Evolutionary conservation across 53 echinoderm and acorn worm species (phyloP).

Genomic region (Actinopyga echinites): DNA sequence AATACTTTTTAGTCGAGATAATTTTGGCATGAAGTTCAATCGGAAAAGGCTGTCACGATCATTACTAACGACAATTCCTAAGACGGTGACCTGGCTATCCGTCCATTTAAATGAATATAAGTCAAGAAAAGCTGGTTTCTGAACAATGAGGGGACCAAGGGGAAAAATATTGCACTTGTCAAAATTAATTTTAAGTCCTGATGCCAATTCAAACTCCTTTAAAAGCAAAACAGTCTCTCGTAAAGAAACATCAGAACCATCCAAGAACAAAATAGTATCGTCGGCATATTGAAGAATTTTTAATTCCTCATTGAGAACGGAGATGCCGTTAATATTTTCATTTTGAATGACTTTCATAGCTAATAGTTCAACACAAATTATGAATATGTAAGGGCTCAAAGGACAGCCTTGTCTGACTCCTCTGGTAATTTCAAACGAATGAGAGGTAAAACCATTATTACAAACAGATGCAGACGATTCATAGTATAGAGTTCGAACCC

Average conservation of each 20-base stretch:
- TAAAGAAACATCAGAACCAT: neutral
- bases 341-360: neutral
- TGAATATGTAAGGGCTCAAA: neutral
- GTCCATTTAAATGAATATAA: neutral
- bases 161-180: neutral
- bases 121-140: neutral
- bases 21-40: neutral
- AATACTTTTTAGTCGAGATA: neutral
- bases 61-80: neutral
- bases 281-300: neutral
- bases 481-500: no score
- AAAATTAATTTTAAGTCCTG: no score
- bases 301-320: no score
- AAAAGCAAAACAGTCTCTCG: neutral
- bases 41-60: conserved; percentile 5
- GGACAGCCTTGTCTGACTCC: no score
- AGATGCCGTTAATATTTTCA: neutral
- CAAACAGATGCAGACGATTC: no score
- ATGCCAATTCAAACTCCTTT: neutral
- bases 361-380: no score
- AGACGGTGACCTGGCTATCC: neutral
- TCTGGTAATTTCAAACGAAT: neutral
- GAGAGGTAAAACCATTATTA: no score
- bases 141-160: conserved; percentile 1
- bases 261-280: neutral